A percentile compares a stretch with the other conserved stretches of the same genome.
phyloP scores from a whole-genome alignment of 2,113 vertebrate species.

The Pomatorhinus ruficollis region DNA sequence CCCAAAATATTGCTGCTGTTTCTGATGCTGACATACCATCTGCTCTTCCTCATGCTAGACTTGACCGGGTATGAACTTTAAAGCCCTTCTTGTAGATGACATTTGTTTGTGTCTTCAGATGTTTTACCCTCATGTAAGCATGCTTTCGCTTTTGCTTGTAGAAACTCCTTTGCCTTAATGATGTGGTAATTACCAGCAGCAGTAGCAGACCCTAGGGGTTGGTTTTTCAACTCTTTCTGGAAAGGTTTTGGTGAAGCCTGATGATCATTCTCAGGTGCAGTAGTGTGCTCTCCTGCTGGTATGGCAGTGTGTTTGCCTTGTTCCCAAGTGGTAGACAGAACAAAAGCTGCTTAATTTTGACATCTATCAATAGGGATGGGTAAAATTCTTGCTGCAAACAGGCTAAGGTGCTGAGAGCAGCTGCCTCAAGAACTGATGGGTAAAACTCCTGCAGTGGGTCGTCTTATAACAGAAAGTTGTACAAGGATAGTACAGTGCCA shows the following conservation, averaged over 20 bases:
- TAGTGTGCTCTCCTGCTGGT: neutral
- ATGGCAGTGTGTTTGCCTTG: neutral
- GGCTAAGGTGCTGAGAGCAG: neutral
- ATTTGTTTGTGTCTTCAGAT: conserved; percentile 23
- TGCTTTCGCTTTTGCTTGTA: neutral
- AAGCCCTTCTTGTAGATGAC: conserved; percentile 22
- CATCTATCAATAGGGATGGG: neutral
- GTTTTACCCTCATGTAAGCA: neutral
- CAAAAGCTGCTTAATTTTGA: neutral
- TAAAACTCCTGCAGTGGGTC: neutral
- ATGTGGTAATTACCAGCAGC: neutral
- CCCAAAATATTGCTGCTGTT: conserved; percentile 26
- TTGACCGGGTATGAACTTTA: conserved; percentile 45
- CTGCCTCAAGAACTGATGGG: neutral
- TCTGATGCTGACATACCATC: conserved; percentile 13
- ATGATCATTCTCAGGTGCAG: neutral
- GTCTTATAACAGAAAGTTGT: neutral
- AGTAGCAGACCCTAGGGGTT: neutral
- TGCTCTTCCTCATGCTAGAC: conserved; percentile 23
- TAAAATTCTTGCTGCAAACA: neutral
- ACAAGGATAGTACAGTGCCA: neutral
- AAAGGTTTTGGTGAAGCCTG: neutral
- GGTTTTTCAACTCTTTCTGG: neutral
- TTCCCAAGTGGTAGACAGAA: neutral
- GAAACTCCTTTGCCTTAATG: neutral